Evolutionary conservation across 1,140 invertebrate species (phyloP).

Genomic region (Brachionus manjavacas): DNA sequence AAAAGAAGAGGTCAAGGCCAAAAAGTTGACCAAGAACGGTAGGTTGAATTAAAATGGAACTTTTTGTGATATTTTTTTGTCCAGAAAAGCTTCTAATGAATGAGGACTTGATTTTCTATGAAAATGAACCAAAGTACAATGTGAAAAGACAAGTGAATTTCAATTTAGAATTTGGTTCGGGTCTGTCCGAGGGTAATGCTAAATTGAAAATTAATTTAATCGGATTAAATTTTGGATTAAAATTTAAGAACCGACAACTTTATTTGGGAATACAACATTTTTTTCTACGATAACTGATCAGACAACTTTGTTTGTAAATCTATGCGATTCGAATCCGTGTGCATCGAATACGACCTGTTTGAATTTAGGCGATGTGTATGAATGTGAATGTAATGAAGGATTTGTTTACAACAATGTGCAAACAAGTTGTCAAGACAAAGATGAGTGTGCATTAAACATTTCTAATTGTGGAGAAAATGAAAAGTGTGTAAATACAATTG

Average conservation of each 20-base stretch:
- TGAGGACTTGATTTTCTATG: constrained; percentile 8
- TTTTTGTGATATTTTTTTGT: not conserved
- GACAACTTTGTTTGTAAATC: not conserved
- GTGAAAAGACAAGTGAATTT: not conserved
- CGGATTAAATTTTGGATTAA: not conserved
- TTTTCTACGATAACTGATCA: not conserved
- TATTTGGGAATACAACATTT: constrained; percentile 16
- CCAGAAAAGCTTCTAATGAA: not conserved
- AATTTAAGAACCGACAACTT: not conserved
- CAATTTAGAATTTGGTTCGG: not conserved
- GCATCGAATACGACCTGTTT: not conserved
- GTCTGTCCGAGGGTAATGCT: not conserved
- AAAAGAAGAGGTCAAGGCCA: not conserved
- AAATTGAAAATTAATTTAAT: not conserved
- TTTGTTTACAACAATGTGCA: not conserved
- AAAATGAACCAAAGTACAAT: not conserved
- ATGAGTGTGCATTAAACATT: not conserved
- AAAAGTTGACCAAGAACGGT: constrained; percentile 21
- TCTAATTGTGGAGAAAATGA: not conserved
- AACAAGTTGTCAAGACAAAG: not conserved
- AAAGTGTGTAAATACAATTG: not conserved
- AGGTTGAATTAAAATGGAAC: not conserved
- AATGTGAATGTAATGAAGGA: not conserved
- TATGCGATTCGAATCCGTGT: not conserved
- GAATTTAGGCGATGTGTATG: not conserved